Evolutionary conservation across 2,797 vertebrate genomes (phyloP), one percentile per base, ranked within the genome.

Genomic region (Crenuchus spilurus): DNA sequence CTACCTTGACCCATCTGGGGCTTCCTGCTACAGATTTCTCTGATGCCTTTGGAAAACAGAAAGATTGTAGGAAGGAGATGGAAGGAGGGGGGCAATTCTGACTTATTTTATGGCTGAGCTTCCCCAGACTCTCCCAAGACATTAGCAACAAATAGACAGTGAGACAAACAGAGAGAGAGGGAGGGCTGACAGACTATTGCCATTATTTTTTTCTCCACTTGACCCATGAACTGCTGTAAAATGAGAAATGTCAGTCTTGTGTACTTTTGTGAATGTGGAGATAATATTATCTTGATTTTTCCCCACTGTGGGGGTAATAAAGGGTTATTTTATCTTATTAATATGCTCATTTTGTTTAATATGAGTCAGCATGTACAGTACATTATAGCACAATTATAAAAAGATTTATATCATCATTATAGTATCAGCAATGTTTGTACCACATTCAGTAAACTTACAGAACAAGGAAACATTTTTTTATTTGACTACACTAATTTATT

Each of bases 101-200:
- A 6, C 42, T 71, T 49, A 71, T 48, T 71, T 61, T 55, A 71
- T 33, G 33, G 42, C 41, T 61, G 55, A 71, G 55, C 31, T 71
- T 49, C 24, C 57, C 16, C 69, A 62, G 31, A 72, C 31, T 49
- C 16, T 60, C 42, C 11, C 20, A 55, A 61, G 54, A 70, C 44
- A 71, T 51, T 62, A 71, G 33, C 16, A 8, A 20, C 60, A 61
- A 71, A 62, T 42, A 54, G 66, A 55, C 6, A 39, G 10, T 20
- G 63, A 22, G 30, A 18, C 8, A 30, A 24, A 33, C 16, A 33
- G 11, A 11, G 48, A 54, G 30, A 70, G 52, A 13, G 10, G 30
- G 26, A 14, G 22, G 54, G 18, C 20, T n/a, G 46, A 33, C n/a
- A 24, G 48, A 41, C 6, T 4, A 16, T 42, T 51, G 48, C 48